phyloP scores from a whole-genome alignment of 2,113 vertebrate species.

The Sander lucioperca region DNA sequence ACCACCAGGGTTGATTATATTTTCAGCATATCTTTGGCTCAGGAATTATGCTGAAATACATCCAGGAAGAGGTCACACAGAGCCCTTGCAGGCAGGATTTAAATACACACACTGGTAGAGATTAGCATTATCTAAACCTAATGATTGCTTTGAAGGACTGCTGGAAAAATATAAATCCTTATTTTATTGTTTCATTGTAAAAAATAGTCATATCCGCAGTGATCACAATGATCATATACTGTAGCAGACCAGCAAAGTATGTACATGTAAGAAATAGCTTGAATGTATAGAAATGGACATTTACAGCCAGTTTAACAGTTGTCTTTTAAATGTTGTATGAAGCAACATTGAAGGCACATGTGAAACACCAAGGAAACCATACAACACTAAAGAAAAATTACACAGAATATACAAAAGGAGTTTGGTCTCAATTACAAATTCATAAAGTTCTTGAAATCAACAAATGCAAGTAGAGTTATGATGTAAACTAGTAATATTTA shows the following conservation, averaged over 20 bases:
- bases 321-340: slow-evolving; percentile 55
- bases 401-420: slow-evolving; percentile 14
- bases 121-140: slow-evolving; percentile 3
- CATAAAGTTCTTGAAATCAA: slow-evolving; percentile 8
- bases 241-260: neutral
- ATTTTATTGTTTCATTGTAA: neutral
- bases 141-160: slow-evolving; percentile 13
- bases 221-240: neutral
- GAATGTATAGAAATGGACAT: slow-evolving; percentile 26
- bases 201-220: slow-evolving; percentile 18
- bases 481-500: slow-evolving; percentile 32
- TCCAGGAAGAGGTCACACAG: slow-evolving; percentile 4
- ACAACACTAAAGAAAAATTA: neutral
- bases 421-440: slow-evolving; percentile 55
- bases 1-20: neutral
- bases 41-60: slow-evolving; percentile 27
- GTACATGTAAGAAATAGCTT: slow-evolving; percentile 21
- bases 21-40: slow-evolving; percentile 64
- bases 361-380: slow-evolving; percentile 11
- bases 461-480: neutral
- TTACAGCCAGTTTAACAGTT: slow-evolving; percentile 6
- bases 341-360: slow-evolving; percentile 67
- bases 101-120: neutral
- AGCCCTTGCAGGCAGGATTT: slow-evolving; percentile 16
- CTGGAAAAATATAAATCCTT: slow-evolving; percentile 18